phyloP scores from a whole-genome alignment of 2,888 invertebrate genomes.

The Ligdia adustata region DNA sequence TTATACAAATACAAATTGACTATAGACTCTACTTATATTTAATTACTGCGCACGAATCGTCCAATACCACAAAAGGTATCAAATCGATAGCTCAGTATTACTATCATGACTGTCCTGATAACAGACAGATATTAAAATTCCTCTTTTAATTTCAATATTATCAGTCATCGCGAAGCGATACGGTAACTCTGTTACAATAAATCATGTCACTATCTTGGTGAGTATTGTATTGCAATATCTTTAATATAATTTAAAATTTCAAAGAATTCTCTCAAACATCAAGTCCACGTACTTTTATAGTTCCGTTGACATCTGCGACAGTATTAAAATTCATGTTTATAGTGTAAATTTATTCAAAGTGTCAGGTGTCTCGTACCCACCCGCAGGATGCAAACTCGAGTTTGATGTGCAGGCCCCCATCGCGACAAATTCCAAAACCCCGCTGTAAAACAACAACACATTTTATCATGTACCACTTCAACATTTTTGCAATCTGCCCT shows the following conservation, averaged over 20 bases:
- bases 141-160: slow-evolving; percentile 6
- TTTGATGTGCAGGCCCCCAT: slow-evolving; percentile 49
- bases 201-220: slow-evolving; percentile 16
- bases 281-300: slow-evolving; percentile 50
- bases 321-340: slow-evolving; percentile 66
- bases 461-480: slow-evolving; percentile 43
- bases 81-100: slow-evolving; percentile 5
- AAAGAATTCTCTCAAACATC: no score
- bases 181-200: slow-evolving; percentile 17
- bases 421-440: slow-evolving; percentile 42
- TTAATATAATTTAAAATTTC: no score
- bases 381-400: slow-evolving; percentile 55
- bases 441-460: slow-evolving; percentile 40
- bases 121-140: slow-evolving; percentile 7
- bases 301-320: slow-evolving; percentile 60
- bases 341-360: slow-evolving; percentile 77
- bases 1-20: no score
- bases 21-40: no score
- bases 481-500: slow-evolving; percentile 41
- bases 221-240: no score
- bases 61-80: neutral
- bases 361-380: slow-evolving; percentile 68
- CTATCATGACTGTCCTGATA: slow-evolving; percentile 11
- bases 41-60: no score
- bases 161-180: slow-evolving; percentile 10